Evolutionary conservation across 2,113 vertebrate species (phyloP).

Genomic region (Canis aureus): DNA sequence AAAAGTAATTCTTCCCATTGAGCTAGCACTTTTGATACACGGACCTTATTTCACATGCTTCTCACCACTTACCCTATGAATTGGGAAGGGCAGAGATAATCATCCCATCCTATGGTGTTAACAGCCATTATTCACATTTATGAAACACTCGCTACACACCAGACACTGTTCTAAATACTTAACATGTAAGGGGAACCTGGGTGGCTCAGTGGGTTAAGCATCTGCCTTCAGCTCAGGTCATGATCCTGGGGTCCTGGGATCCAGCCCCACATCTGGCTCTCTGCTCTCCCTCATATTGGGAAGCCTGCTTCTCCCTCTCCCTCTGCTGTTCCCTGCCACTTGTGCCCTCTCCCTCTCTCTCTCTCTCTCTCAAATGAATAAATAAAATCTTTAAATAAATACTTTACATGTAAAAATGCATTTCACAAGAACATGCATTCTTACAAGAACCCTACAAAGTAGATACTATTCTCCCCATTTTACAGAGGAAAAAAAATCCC

Average conservation of each 20-base stretch:
- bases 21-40: neutral
- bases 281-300: neutral
- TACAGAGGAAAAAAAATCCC: constrained; percentile 4
- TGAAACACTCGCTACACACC: neutral
- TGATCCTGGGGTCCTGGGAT: neutral
- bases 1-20: constrained; percentile 15
- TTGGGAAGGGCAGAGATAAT: neutral
- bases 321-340: too few relatives aligned
- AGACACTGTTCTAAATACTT: constrained; percentile 19
- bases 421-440: neutral
- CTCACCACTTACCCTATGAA: neutral
- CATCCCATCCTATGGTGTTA: neutral
- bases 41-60: neutral
- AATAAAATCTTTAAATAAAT: neutral
- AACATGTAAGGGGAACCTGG: neutral
- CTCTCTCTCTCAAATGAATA: neutral
- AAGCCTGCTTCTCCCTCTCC: neutral
- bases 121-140: neutral
- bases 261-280: neutral
- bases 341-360: neutral
- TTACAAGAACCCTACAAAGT: neutral
- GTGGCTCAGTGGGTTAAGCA: neutral
- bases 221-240: neutral
- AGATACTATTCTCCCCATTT: neutral
- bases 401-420: neutral